phyloP scores from a whole-genome alignment of 2,888 invertebrate genomes.

The Pollenia labialis region DNA sequence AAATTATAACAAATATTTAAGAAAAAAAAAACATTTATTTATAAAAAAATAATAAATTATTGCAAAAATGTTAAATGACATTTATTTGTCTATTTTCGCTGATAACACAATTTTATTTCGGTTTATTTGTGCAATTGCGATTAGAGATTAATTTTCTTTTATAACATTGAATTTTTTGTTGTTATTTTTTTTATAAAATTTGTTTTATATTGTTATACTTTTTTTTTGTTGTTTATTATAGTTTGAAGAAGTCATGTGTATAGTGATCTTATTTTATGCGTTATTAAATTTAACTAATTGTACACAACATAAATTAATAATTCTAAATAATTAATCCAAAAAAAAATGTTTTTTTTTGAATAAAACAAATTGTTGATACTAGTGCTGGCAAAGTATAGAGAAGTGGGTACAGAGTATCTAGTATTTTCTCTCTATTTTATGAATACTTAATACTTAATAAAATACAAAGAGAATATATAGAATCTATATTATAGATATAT shows the following conservation, averaged over 20 bases:
- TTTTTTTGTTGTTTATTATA: conserved; percentile 44
- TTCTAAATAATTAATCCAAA: not conserved
- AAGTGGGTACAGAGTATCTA: no score
- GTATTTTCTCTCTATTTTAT: no score
- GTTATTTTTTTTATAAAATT: conserved; percentile 31
- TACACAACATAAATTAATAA: conserved; percentile 55
- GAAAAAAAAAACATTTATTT: not conserved
- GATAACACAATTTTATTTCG: conserved; percentile 47
- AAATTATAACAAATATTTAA: not conserved
- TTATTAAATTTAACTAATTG: conserved; percentile 82
- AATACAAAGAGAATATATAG: no score
- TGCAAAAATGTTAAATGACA: conserved; percentile 35
- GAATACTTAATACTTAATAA: no score
- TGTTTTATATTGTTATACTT: conserved; percentile 12
- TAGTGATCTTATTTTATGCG: conserved; percentile 81
- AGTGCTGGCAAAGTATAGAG: no score
- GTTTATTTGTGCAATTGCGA: conserved; percentile 39
- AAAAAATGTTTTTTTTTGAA: conserved; percentile 74
- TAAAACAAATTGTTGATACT: not conserved
- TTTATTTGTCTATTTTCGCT: conserved; percentile 53
- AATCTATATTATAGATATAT: no score
- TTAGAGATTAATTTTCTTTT: conserved; percentile 27
- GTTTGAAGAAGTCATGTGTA: conserved; percentile 78
- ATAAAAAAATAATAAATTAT: conserved; percentile 14
- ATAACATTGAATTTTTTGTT: conserved; percentile 61